Conservation (phyloP, 2,888 invertebrate genomes). For the Syrphus vitripennis region DNA sequence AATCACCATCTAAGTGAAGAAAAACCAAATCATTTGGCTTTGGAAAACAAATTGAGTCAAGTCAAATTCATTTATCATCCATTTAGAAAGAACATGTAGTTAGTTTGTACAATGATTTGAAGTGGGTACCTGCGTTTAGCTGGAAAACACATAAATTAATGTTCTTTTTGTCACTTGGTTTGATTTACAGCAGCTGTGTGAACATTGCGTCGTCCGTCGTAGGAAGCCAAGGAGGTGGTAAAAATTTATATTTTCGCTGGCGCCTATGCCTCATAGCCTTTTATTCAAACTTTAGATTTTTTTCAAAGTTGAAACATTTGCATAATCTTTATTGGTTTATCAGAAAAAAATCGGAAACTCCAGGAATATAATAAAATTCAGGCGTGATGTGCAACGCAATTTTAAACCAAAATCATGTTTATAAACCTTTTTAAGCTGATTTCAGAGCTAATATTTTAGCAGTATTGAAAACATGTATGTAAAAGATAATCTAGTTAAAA, state of each 20-base stretch:
- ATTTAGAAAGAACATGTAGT: not conserved
- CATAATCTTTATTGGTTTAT: not conserved
- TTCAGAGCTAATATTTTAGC: too few species aligned
- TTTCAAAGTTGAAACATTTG: not conserved
- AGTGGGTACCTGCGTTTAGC: not conserved
- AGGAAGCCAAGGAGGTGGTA: not conserved
- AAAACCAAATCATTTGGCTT: slow-evolving; percentile 27
- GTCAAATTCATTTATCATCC: slow-evolving; percentile 24
- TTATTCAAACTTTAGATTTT: not conserved
- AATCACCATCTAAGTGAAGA: slow-evolving; percentile 14
- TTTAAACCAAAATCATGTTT: too few species aligned
- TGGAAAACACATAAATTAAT: slow-evolving; percentile 16
- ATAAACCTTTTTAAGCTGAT: too few species aligned
- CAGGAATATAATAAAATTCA: not conserved
- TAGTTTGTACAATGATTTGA: not conserved
- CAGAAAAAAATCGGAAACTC: not conserved
- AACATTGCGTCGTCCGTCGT: not conserved
- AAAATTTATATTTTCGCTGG: not conserved
- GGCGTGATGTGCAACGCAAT: too few species aligned
- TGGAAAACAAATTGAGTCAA: slow-evolving; percentile 31
- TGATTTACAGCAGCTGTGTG: not conserved
- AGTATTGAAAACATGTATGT: too few species aligned
- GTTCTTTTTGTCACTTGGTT: slow-evolving; percentile 14
- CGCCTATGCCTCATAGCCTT: not conserved
- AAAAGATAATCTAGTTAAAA: too few species aligned